Evolutionary conservation across 2,797 vertebrate species (phyloP), one percentile per base, ranked within the genome.

Genomic region (Apogon talboti): DNA sequence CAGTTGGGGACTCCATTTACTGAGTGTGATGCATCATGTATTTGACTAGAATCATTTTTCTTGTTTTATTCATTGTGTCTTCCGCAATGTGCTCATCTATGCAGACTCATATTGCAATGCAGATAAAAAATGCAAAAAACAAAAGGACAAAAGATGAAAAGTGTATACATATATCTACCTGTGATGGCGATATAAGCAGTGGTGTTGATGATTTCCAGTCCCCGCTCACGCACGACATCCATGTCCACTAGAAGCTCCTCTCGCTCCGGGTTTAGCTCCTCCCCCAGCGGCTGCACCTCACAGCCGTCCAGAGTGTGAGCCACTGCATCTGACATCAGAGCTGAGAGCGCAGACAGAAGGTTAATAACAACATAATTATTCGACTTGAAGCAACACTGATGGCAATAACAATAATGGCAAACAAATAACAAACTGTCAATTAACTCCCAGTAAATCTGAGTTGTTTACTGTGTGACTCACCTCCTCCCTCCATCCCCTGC

Each of bases 261-360:
- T 83, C 94, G 91, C 82, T 98, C 95, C 0, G 93, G 92, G 80
- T 97, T 97, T 33, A 99, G 81, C 92, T 98, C 97, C 77, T 98
- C 97, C 45, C 98, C 98, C 48, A 98, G 91, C 0, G 98, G 83
- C 0, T 96, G 96, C 55, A 99, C 96, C 88, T 99, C 98, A 46
- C 98, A 99, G 81, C 96, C 96, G 0, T 99, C 98, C 90, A 99
- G 84, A 68, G 97, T 98, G 89, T 99, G 97, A 76, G 97, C 97
- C n/a, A 99, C 97, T 15, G 97, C 97, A 7, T 99, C 98, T 0
- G 96, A 98, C 96, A 98, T 97, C 54, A 97, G 94, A 3, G 97
- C 91, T 92, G 46, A 51, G n/a, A 58, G 59, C 49, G 24, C 64
- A 42, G 69, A 12, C 38, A 21, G 14, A 16, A 12, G 14, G 44